phyloP scores from a whole-genome alignment of 2,797 vertebrate genomes.

The Urocyon cinereoargenteus region DNA sequence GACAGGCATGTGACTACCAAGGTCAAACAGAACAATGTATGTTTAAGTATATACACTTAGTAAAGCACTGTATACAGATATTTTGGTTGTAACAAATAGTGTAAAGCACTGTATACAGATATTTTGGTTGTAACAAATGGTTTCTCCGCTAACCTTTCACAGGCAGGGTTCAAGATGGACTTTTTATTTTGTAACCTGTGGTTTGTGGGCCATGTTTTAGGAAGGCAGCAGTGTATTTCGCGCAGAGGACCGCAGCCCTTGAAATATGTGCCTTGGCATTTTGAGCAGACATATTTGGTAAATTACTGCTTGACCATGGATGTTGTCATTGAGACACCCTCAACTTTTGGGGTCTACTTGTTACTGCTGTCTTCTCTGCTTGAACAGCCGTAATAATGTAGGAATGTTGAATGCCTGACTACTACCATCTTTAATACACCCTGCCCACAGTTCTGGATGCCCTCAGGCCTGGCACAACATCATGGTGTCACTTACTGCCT shows the following conservation, averaged over 20 bases:
- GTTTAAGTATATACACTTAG: background rate
- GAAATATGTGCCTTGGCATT: conserved; percentile 63
- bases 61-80: conserved; percentile 26
- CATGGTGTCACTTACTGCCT: background rate
- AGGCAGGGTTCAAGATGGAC: conserved; percentile 34
- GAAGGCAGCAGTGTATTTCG: conserved; percentile 69
- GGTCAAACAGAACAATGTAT: background rate
- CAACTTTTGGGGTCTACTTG: conserved; percentile 51
- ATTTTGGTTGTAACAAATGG: background rate
- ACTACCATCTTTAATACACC: conserved; percentile 23
- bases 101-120: conserved; percentile 30
- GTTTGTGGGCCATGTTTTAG: conserved; percentile 74
- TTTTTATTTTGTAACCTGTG: conserved; percentile 66
- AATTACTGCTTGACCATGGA: conserved; percentile 50
- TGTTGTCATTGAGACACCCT: conserved; percentile 62
- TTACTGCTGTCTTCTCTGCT: conserved; percentile 8
- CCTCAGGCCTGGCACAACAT: background rate
- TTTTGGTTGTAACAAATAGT: background rate
- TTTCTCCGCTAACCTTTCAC: conserved; percentile 61
- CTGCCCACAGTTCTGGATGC: conserved; percentile 35
- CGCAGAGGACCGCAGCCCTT: conserved; percentile 40
- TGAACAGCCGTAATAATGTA: background rate
- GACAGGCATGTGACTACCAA: background rate
- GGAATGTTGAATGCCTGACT: conserved; percentile 49
- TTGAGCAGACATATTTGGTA: conserved; percentile 70